Evolutionary conservation across 2,888 invertebrate species (phyloP).

Genomic region (Archips xylosteana): DNA sequence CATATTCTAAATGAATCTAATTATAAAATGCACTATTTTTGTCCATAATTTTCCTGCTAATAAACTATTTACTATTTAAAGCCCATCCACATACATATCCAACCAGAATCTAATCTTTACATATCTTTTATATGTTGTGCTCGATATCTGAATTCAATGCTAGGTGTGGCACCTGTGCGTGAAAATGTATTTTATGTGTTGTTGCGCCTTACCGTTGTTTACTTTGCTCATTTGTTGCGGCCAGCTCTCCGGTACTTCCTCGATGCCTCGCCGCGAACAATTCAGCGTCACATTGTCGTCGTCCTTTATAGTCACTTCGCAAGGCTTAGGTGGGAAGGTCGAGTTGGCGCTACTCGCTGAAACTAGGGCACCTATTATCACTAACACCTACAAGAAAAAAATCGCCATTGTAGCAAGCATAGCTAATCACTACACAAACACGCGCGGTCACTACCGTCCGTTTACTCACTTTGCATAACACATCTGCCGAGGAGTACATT

Average conservation of each 20-base stretch:
- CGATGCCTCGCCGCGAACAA: conserved; percentile 73
- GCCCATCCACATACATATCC: background rate
- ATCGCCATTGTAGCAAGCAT: conserved; percentile 61
- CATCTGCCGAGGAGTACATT: conserved; percentile 66
- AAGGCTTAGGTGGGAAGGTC: conserved; percentile 58
- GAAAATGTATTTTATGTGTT: background rate
- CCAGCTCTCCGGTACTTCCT: conserved; percentile 66
- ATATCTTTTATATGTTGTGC: conserved; percentile 20
- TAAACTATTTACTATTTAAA: background rate
- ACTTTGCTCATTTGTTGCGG: conserved; percentile 66
- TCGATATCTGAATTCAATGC: conserved; percentile 27
- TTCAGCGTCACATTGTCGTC: conserved; percentile 70
- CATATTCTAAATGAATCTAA: too few species aligned
- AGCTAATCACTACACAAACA: conserved; percentile 51
- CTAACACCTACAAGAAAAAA: conserved; percentile 81
- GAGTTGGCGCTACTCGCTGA: conserved; percentile 60
- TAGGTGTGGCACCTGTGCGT: conserved; percentile 27
- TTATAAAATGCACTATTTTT: too few species aligned
- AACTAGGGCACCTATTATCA: conserved; percentile 74
- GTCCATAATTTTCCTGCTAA: background rate
- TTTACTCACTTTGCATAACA: conserved; percentile 69
- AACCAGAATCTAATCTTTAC: conserved; percentile 28
- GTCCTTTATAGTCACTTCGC: conserved; percentile 70
- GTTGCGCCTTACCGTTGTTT: conserved; percentile 67
- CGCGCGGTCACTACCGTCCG: conserved; percentile 49